Evolutionary conservation across 2,113 vertebrate genomes (phyloP), one percentile per base, ranked within the genome.

Genomic region (Coptodon rendalli): DNA sequence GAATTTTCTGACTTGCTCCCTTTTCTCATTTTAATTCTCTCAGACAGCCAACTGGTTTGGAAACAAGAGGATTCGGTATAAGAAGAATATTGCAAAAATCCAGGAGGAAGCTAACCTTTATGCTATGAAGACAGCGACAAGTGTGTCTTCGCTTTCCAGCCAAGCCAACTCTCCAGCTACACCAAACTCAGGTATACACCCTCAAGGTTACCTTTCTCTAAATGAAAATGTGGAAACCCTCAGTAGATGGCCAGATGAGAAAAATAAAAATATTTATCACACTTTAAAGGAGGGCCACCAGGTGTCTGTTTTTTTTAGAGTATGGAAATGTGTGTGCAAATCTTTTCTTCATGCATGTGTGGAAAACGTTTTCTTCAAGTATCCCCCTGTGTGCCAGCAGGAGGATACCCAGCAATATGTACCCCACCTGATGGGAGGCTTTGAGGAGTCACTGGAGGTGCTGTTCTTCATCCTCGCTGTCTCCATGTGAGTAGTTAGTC

Each of bases 41-140:
- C 52, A 94, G 89, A 92, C 90, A 71, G 84, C 81, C n/a, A 94
- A 91, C 86, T 94, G 87, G 93, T 93, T 94, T 84, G 91, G 92
- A 56, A 94, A 93, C 71, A 94, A 94, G 80, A 86, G 92, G 84
- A 93, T 94, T 84, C 45, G 85, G 4, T 94, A 94, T 19, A 94
- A 94, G 79, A 93, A 90, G 83, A 91, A 93, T 48, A 82, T 92
- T 5, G 84, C 82, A 6, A 94, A 94, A 89, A 57, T 92, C 53
- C 90, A 91, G 82, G 38, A 92, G 11, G 89, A 94, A 34, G 90
- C 85, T 9, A 92, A 76, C 83, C n/a, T 89, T 52, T 92, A 88
- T 17, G 50, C 52, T 1, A 59, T 52, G 76, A 92, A 86, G 52
- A 82, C 89, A 22, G 83, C 56, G 2, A 29, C 52, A 52, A 83